Evolutionary conservation across 2,888 invertebrate genomes (phyloP), one percentile per base, ranked within the genome.

Genomic region (Frankliniella intonsa): DNA sequence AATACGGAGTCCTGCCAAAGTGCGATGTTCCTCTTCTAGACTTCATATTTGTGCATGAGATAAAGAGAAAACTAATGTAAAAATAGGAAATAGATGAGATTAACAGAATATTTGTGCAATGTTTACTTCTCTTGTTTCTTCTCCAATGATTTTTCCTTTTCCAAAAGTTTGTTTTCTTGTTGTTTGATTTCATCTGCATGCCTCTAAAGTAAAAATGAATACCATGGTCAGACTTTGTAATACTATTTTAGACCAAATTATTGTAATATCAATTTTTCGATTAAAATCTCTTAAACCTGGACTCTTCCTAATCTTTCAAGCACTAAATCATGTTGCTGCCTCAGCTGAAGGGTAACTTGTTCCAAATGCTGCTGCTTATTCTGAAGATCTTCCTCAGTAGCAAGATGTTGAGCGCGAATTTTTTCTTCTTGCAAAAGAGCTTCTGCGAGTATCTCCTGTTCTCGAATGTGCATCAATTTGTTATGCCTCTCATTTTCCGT

Each of bases 121-220:
- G 14, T 62, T 62, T 62, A 62, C n/a, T 14, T 62, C 11, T 12
- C 69, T 22, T 76, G 69, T 25, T 76, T 76, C 25, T 25, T 76
- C 25, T 76, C 69, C 25, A 76, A 25, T 25, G 22, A 22, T 76
- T 76, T 76, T 25, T 76, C 69, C 25, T 25, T 76, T 25, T 22
- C 25, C 12, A 25, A 3, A 11, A 76, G 25, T 2, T 25, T 22
- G 22, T 76, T 76, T 76, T 76, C 69, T 22, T 76, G 69, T 25
- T 12, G 22, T 25, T 76, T 76, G 12, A 76, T 25, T 76, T 76
- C 69, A 76, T 76, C 69, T 12, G 69, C 69, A 76, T 76, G 69
- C 25, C 12, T 22, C 69, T 76, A 25, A 22, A 76, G 12, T 14
- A 55, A 19, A 14, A 55, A 55, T 11, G 0, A 55, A 55, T 19